Percentiles rank a stretch among this genome's conserved stretches.
These are phyloP conservation scores for Erithacus rubecula DNA, from an alignment of 2,797 vertebrate genomes.

Conservation along the genomic window DNA sequence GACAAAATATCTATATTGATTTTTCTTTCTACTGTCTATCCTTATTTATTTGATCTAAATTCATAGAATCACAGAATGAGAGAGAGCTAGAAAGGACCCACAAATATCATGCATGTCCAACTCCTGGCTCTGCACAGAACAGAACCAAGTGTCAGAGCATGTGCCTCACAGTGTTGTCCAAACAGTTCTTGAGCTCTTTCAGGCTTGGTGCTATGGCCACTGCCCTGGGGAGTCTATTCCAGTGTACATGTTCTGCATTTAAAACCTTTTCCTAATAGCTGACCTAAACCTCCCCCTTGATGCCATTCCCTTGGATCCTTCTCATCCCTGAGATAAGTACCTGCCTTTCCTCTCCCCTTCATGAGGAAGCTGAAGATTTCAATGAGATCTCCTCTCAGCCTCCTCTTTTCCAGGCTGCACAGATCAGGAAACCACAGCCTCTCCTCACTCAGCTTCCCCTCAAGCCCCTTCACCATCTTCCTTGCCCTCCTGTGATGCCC, in stretches of 20 bases:
- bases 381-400: background rate
- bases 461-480: background rate
- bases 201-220: background rate
- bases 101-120: background rate
- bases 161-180: background rate
- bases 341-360: background rate
- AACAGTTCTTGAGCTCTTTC: background rate
- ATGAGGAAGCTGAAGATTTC: background rate
- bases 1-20: background rate
- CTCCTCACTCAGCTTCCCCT: background rate
- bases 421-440: accelerated
- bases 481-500: background rate
- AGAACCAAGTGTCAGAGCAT: background rate
- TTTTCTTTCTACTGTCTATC: background rate
- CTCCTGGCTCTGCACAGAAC: background rate
- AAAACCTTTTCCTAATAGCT: background rate
- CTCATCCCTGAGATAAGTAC: background rate
- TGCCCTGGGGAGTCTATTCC: background rate
- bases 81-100: background rate
- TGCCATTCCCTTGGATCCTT: background rate
- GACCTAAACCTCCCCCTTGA: background rate
- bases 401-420: background rate
- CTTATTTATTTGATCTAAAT: background rate
- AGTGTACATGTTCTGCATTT: accelerated
- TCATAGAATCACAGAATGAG: background rate